phyloP scores from a whole-genome alignment of 2,888 invertebrate genomes.

The Cephus sareptanus region DNA sequence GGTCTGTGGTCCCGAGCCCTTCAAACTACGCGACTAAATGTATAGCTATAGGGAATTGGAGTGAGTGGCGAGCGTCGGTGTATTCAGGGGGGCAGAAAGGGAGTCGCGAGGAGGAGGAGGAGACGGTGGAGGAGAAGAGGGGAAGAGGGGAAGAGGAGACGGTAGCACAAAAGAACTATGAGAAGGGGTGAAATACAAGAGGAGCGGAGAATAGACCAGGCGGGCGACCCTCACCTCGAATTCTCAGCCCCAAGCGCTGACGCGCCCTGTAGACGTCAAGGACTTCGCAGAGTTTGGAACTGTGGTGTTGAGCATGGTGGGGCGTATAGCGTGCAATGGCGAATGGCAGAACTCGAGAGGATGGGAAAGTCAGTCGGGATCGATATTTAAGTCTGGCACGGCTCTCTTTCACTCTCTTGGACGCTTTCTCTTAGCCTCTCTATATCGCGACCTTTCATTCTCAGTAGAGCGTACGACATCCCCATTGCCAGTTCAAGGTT shows the following conservation, averaged over 20 bases:
- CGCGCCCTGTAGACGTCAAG: constrained; percentile 29
- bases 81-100: background rate
- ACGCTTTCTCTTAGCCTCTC: background rate
- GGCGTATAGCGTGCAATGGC: constrained; percentile 3
- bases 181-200: background rate
- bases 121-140: background rate
- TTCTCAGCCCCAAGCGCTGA: constrained; percentile 2
- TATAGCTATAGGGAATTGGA: background rate
- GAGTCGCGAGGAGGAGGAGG: background rate
- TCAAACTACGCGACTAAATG: constrained; percentile 14
- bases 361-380: constrained; percentile 19
- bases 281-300: constrained; percentile 33
- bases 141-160: background rate
- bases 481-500: background rate
- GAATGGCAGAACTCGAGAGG: constrained; percentile 26
- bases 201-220: background rate
- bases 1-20: constrained; percentile 13
- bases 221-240: constrained; percentile 2
- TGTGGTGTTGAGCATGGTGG: constrained; percentile 12
- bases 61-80: background rate
- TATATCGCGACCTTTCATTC: background rate
- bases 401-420: background rate
- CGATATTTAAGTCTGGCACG: background rate
- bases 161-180: background rate
- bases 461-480: background rate